A percentile compares a stretch with the other conserved stretches of the same genome.
Evolutionary conservation across 2,113 vertebrate genomes (phyloP).

Genomic region (Proterorhinus semilunaris): DNA sequence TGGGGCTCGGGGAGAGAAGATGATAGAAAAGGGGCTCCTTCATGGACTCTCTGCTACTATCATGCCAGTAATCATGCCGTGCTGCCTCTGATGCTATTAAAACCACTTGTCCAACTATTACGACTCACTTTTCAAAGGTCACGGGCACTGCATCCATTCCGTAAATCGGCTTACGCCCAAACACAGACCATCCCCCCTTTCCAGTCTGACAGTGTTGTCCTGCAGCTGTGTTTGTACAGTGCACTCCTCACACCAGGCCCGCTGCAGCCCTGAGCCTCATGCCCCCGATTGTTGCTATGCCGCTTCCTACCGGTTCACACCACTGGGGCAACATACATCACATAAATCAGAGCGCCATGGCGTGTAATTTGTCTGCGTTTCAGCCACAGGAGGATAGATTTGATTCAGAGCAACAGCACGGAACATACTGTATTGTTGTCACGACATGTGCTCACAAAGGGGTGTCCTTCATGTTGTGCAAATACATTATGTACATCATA

Average conservation of each 20-base stretch:
- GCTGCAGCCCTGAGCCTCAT: conserved; percentile 14
- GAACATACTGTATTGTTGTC: conserved; percentile 19
- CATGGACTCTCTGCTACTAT: too few relatives aligned
- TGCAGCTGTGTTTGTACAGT: conserved; percentile 36
- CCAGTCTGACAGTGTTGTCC: conserved; percentile 42
- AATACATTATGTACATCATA: not conserved
- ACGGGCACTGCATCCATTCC: conserved; percentile 42
- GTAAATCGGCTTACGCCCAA: conserved; percentile 43
- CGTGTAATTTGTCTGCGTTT: conserved; percentile 1
- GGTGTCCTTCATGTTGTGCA: not conserved
- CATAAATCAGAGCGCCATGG: conserved; percentile 20
- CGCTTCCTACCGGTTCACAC: conserved; percentile 25
- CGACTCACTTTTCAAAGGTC: conserved; percentile 1
- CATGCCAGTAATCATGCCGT: too few relatives aligned
- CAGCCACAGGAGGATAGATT: not conserved
- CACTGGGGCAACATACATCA: conserved; percentile 19
- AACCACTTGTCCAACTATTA: too few relatives aligned
- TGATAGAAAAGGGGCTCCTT: too few relatives aligned
- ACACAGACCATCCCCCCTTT: not conserved
- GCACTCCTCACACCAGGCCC: not conserved
- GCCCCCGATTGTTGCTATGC: conserved; percentile 37
- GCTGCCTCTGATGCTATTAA: too few relatives aligned
- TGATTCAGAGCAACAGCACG: not conserved
- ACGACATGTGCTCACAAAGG: not conserved
- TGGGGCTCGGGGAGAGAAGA: too few relatives aligned